Evolutionary conservation across 2,113 vertebrate genomes (phyloP).

Genomic region (Forbesichthys papilliferus): DNA sequence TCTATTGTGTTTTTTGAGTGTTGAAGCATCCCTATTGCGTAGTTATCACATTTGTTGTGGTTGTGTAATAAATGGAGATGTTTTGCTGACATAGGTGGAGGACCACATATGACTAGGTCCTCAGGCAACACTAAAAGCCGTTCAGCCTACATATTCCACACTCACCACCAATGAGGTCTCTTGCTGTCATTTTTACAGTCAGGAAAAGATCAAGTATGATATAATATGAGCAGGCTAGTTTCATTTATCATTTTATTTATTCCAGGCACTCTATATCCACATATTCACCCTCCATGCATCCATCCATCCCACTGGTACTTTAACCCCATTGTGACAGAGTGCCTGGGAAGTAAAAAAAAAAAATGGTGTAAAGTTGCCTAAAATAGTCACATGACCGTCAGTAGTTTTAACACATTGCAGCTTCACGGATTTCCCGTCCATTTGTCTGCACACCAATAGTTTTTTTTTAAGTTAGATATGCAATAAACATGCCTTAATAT

Average conservation of each 20-base stretch:
- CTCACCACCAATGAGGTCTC: not conserved
- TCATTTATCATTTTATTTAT: not conserved
- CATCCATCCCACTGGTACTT: not conserved
- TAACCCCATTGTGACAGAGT: not conserved
- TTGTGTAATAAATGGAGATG: not conserved
- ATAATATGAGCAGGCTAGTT: not conserved
- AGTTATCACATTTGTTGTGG: not conserved
- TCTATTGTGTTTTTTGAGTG: not conserved
- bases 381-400: not conserved
- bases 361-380: too few species aligned
- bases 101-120: not conserved
- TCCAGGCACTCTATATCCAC: not conserved
- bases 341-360: too few species aligned
- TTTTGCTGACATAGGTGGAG: not conserved
- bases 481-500: not conserved
- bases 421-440: not conserved
- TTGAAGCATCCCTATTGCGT: too few species aligned
- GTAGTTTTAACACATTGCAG: not conserved
- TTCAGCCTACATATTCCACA: conserved; percentile 1
- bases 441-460: too few species aligned
- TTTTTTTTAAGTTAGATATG: not conserved
- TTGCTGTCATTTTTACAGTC: not conserved
- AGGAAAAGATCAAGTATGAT: not conserved
- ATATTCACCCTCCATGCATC: not conserved
- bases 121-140: not conserved